Evolutionary conservation across 1,140 invertebrate genomes (phyloP).

Genomic region (Neodiprion pinetum): DNA sequence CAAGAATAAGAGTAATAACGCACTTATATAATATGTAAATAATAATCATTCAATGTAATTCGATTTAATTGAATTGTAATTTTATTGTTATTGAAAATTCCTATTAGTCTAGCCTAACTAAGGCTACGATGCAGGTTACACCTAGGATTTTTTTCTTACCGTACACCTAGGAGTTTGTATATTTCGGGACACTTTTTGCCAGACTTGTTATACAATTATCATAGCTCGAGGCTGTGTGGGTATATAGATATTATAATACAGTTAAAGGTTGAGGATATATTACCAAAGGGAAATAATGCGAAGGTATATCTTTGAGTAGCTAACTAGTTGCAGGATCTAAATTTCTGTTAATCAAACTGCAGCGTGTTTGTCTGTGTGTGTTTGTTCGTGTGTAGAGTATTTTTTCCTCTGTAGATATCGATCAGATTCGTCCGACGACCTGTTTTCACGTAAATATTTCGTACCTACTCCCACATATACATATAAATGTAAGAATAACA

Average conservation of each 20-base stretch:
- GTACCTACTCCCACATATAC: no score
- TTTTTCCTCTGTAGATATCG: neutral
- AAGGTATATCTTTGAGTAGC: neutral
- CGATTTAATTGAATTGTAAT: neutral
- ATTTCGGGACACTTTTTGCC: conserved; percentile 21
- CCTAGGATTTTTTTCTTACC: conserved; percentile 21
- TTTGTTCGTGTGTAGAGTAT: conserved; percentile 13
- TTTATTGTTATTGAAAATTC: conserved; percentile 20
- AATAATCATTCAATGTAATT: neutral
- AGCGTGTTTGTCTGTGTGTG: neutral
- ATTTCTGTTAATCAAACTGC: neutral
- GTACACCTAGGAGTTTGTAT: conserved; percentile 24
- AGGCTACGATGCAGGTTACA: conserved; percentile 28
- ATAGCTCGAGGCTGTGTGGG: conserved; percentile 19
- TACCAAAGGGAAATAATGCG: conserved; percentile 21
- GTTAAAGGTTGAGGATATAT: conserved; percentile 21
- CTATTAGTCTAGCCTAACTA: conserved; percentile 24
- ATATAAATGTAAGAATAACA: no score
- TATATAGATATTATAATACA: conserved; percentile 29
- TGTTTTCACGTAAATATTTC: no score
- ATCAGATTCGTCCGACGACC: no score
- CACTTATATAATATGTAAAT: conserved; percentile 1
- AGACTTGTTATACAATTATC: conserved; percentile 17
- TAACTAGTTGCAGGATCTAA: neutral
- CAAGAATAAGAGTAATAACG: conserved; percentile 9